phyloP scores from a whole-genome alignment of 2,888 invertebrate genomes.

The Timandra comae region DNA sequence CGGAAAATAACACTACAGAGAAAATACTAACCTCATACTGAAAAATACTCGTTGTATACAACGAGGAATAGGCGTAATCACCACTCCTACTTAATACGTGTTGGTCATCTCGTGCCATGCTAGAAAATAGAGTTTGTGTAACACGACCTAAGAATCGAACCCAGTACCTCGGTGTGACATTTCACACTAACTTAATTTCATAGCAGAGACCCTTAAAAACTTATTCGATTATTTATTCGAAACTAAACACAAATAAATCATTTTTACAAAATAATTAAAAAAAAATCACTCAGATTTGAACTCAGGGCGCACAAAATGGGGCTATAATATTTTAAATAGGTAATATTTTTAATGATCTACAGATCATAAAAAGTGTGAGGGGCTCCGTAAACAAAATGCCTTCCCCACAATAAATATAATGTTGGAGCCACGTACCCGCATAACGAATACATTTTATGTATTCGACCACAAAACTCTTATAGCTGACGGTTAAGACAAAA shows the following conservation, averaged over 20 bases:
- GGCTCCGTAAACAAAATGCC: conserved; percentile 41
- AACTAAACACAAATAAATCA: not conserved
- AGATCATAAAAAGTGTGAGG: conserved; percentile 44
- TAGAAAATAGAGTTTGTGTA: too few relatives aligned
- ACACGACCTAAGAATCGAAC: too few relatives aligned
- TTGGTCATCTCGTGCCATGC: too few relatives aligned
- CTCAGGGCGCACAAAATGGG: conserved; percentile 26
- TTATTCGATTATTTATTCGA: not conserved
- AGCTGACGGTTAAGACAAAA: conserved; percentile 22
- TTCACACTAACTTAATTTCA: too few relatives aligned
- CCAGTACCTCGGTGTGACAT: too few relatives aligned
- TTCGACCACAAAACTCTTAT: conserved; percentile 16
- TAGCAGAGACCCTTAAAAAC: too few relatives aligned
- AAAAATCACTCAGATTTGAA: conserved; percentile 24
- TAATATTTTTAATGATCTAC: too few relatives aligned
- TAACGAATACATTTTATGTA: conserved; percentile 28
- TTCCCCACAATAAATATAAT: conserved; percentile 41
- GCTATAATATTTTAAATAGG: conserved; percentile 27
- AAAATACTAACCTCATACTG: not conserved
- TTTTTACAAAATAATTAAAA: conserved; percentile 13
- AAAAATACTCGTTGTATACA: too few relatives aligned
- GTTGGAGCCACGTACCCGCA: conserved; percentile 26
- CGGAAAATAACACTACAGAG: too few relatives aligned
- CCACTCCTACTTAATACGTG: too few relatives aligned
- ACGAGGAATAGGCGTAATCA: too few relatives aligned